These are phyloP conservation scores for Xestia rhomboidea DNA, from an alignment of 2,888 invertebrate species.

Conservation along the genomic window DNA sequence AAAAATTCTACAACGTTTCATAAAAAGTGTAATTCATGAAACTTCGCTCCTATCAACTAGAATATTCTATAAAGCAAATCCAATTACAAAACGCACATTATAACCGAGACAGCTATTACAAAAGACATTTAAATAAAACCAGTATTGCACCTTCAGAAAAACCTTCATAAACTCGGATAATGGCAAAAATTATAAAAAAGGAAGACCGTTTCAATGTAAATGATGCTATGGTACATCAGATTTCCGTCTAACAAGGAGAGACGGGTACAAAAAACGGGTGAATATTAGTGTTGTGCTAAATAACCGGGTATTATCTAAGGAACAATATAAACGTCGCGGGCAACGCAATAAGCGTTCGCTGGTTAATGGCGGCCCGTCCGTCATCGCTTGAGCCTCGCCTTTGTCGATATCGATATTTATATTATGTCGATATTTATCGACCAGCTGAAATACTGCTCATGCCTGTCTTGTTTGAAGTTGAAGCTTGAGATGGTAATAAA, in stretches of 20 bases:
- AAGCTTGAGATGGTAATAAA: slow-evolving; percentile 45
- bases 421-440: slow-evolving; percentile 68
- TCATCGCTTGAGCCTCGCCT: slow-evolving; percentile 74
- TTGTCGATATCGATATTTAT: slow-evolving; percentile 70
- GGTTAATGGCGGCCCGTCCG: slow-evolving; percentile 82
- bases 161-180: slow-evolving; percentile 65
- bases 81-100: slow-evolving; percentile 53
- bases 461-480: slow-evolving; percentile 55
- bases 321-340: slow-evolving; percentile 85
- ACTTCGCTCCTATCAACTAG: slow-evolving; percentile 26
- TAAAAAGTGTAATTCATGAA: slow-evolving; percentile 51
- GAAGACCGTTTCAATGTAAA: slow-evolving; percentile 59
- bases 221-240: slow-evolving; percentile 53
- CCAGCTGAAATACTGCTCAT: slow-evolving; percentile 55
- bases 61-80: slow-evolving; percentile 63
- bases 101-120: slow-evolving; percentile 48
- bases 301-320: slow-evolving; percentile 84
- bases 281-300: slow-evolving; percentile 85
- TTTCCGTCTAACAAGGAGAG: slow-evolving; percentile 76
- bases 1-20: slow-evolving; percentile 41
- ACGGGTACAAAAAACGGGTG: slow-evolving; percentile 78
- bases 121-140: slow-evolving; percentile 56
- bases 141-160: slow-evolving; percentile 55
- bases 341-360: slow-evolving; percentile 81
- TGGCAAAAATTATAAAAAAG: slow-evolving; percentile 55